phyloP scores from a whole-genome alignment of 1,140 invertebrate genomes.

The Drosophila jambulina region DNA sequence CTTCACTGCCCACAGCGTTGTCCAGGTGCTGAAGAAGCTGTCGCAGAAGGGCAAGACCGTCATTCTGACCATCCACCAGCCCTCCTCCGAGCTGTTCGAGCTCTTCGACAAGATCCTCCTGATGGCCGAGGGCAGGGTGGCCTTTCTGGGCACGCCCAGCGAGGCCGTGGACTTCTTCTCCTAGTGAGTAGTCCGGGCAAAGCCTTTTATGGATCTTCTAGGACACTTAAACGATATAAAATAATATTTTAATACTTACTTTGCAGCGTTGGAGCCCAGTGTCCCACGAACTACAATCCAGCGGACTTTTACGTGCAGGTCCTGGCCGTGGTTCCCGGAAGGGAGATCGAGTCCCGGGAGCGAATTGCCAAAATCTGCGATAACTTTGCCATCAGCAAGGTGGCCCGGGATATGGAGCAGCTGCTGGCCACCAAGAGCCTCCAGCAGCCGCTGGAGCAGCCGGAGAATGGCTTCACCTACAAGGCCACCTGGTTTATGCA shows the following conservation, averaged over 20 bases:
- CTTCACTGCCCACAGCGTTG: constrained; percentile 95
- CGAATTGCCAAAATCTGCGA: constrained; percentile 92
- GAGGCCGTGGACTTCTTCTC: constrained; percentile 93
- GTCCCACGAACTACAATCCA: constrained; percentile 96
- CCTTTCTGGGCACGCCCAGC: constrained; percentile 93
- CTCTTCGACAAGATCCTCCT: constrained; percentile 96
- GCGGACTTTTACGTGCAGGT: constrained; percentile 98
- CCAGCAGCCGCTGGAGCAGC: constrained; percentile 84
- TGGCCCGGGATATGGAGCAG: constrained; percentile 85
- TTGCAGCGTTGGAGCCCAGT: constrained; percentile 90
- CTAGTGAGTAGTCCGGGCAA: constrained; percentile 87
- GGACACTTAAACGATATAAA: not conserved
- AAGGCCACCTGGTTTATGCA: constrained; percentile 95
- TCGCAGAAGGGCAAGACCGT: constrained; percentile 95
- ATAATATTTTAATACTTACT: not conserved
- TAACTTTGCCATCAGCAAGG: constrained; percentile 88
- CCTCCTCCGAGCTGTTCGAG: constrained; percentile 96
- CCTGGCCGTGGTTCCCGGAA: constrained; percentile 93
- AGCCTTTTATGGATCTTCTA: not conserved
- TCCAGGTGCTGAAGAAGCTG: constrained; percentile 92
- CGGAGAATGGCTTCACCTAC: constrained; percentile 86
- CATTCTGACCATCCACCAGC: constrained; percentile 98
- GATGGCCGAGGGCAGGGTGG: constrained; percentile 96
- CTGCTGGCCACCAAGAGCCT: constrained; percentile 70
- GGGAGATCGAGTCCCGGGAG: constrained; percentile 90